Base-by-base conservation (phyloP, 2,113 vertebrate genomes). In the Microcebus lehilahytsara region DNA sequence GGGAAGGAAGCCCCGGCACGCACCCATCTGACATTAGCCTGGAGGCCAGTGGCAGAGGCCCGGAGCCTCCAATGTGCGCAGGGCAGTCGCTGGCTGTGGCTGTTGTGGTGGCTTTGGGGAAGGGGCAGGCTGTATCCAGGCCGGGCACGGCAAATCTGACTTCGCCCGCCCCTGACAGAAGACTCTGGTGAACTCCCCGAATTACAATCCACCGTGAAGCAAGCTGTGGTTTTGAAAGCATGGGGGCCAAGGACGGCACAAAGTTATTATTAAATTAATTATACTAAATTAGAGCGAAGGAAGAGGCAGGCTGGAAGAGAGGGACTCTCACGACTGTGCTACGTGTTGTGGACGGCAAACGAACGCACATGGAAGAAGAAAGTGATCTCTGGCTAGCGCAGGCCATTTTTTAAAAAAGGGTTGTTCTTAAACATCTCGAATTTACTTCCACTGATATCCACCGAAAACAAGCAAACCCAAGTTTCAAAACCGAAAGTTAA, bases 261-360 rank as follows among this genome's bases (percentile, higher is more conserved):
- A 32, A 6, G 6, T 2, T 1, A 2, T 11, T 10, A 37, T 7
- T 58, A 51, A 78, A 32, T 77, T 32, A 77, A 53, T 34, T 53
- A 11, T 11, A 11, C 17, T n/a, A 37, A 6, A 23, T 16, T 20
- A 20, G 58, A 49, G 6, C 6, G 53, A 80, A 22, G 62, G 77
- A 16, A 16, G 20, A 79, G 32, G 62, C 0, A 0, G 49, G 27
- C 0, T 9, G 69, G 23, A 27, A 23, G 60, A 16, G 42, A 37
- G 0, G 71, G 20, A 4, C 27, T 11, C 40, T 42, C 42, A 0
- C 0, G 53, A 34, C 13, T 0, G 2, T 12, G 51, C 22, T 37
- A 1, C 2, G 25, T 12, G 16, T 6, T 1, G 32, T 19, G 49
- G 80, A 56, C 0, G 6, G 69, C 0, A 5, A 23, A 14, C 0